Evolutionary conservation across 2,888 invertebrate species (phyloP), one percentile per base, ranked within the genome.

Genomic region (Sinohyriopsis cumingii): DNA sequence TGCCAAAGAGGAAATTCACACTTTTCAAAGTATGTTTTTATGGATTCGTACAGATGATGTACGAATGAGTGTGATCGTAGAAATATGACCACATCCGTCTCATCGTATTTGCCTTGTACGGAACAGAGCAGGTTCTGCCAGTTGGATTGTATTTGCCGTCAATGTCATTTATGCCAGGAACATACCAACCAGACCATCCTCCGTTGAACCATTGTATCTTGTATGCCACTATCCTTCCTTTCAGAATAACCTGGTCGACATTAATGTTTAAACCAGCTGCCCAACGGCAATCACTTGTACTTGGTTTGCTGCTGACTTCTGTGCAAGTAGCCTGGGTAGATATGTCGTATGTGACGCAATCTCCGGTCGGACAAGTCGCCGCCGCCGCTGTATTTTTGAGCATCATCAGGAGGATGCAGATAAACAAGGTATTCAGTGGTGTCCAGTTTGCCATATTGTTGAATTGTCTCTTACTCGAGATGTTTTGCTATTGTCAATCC

Each of bases 61-160:
- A 72, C 33, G 59, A 69, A 57, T 72, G 72, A 2, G 28, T 69
- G 54, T 76, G 75, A 33, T 76, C 75, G 33, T 70, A 70, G 61
- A 75, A 75, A 9, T 59, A 64, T 9, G 65, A 63, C 69, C 69
- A 72, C 65, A 59, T 57, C 25, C 75, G 53, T 54, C 69, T 59
- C 59, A 75, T 54, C 3, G 65, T 45, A 15, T 72, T 69, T 53
- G 22, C 55, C 3, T 33, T 55, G 28, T 59, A 65, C 1, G 60
- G 63, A 18, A 65, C 22, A 5, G 45, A 24, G 15, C 57, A 60
- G 7, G 1, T 19, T 33, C 6, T 9, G 1, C n/a, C 19, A 19
- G 18, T 2, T 5, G n/a, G 24, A 55, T 75, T 72, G 56, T 70
- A 65, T 25, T 72, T 75, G 1, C 24, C 9, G 55, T 72, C 72